Base-by-base conservation (phyloP, 2,113 vertebrate genomes). In the Tinamus guttatus region DNA sequence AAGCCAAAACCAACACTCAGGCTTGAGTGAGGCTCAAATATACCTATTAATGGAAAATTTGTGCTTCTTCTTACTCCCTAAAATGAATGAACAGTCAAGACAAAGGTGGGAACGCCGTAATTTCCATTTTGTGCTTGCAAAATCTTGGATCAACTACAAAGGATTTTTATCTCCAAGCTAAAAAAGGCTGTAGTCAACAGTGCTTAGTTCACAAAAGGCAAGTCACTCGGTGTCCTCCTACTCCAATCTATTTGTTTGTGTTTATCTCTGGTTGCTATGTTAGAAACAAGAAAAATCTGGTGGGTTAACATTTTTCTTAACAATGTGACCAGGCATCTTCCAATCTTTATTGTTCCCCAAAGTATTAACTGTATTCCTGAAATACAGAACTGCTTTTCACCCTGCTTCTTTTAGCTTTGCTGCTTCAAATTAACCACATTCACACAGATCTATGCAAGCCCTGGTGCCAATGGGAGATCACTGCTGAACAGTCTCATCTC, bases 251-350 rank as follows among this genome's bases (percentile, higher is more conserved):
- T 97, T 91, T 97, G 97, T 95, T 96, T 97, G 79, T 98, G 96
- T 98, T 98, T 98, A 97, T 97, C 92, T 96, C 90, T 64, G 96
- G 97, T 98, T 98, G 97, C 98, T 96, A 98, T 92, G 97, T 91
- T 79, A 96, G 95, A 88, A 87, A 95, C 90, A 95, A 87, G 94
- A 94, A 91, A 96, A 96, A 89, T 92, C 81, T 96, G 94, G 80
- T 76, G 94, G 95, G 81, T 94, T 88, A 86, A 93, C 83, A 30
- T 79, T 89, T 90, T 86, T 90, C 62, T 95, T 69, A 60, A 95
- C 95, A 96, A 89, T 45, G 49, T 94, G 81, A 89, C 92, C 92
- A 81, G 85, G 89, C 59, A 93, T 87, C 90, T 91, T 92, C 94
- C 90, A 95, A 81, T 41, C 52, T 70, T 75, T 80, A 87, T 76